phyloP scores from a whole-genome alignment of 1,140 invertebrate genomes.

The Nilaparvata lugens region DNA sequence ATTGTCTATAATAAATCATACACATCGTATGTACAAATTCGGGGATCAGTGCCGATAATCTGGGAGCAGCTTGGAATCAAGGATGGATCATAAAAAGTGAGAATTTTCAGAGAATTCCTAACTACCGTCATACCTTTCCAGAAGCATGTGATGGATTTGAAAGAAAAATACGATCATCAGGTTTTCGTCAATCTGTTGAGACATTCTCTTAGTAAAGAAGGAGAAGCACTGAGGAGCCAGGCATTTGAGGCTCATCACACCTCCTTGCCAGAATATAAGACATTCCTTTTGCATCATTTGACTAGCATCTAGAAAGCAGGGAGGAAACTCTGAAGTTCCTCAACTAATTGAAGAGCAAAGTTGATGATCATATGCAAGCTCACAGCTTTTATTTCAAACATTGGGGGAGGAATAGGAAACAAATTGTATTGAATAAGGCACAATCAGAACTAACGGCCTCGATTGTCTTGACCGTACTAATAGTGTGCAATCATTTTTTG shows the following conservation, averaged over 20 bases:
- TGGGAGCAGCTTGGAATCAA: slow-evolving; percentile 99
- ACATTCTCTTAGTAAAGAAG: neutral
- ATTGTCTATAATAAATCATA: slow-evolving; percentile 84
- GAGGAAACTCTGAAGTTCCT: slow-evolving; percentile 68
- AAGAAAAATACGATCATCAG: slow-evolving; percentile 84
- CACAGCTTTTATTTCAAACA: too few relatives aligned
- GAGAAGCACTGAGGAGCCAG: neutral
- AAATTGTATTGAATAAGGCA: slow-evolving; percentile 45
- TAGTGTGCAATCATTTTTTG: slow-evolving; percentile 94
- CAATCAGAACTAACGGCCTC: slow-evolving; percentile 92
- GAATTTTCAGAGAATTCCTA: slow-evolving; percentile 90
- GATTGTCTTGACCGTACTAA: slow-evolving; percentile 98
- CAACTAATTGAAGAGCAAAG: slow-evolving; percentile 62
- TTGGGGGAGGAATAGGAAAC: too few relatives aligned
- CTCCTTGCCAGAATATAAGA: slow-evolving; percentile 59
- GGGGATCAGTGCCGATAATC: slow-evolving; percentile 95
- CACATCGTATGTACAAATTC: slow-evolving; percentile 74
- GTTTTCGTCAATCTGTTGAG: neutral
- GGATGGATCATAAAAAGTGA: slow-evolving; percentile 95
- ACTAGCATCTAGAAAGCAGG: slow-evolving; percentile 85
- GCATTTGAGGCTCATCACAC: slow-evolving; percentile 55
- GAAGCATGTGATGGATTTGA: slow-evolving; percentile 77
- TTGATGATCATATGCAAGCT: slow-evolving; percentile 53
- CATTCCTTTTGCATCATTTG: slow-evolving; percentile 76
- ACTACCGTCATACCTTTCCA: slow-evolving; percentile 86